Evolutionary conservation across 2,888 invertebrate species (phyloP).

Genomic region (Teleiodes luculella): DNA sequence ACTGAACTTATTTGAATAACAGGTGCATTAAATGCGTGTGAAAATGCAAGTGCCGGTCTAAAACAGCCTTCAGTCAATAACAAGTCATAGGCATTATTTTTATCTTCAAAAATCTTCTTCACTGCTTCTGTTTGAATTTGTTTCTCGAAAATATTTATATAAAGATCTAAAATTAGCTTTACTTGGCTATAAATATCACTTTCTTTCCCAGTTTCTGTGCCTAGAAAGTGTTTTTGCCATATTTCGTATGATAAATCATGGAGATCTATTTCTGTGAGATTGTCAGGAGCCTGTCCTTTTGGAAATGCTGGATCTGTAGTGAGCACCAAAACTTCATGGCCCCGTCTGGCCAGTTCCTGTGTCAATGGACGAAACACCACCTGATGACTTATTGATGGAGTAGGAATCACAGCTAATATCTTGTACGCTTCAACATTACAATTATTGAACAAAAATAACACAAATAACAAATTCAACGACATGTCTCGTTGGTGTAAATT

Average conservation of each 20-base stretch:
- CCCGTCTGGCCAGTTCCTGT: constrained; percentile 53
- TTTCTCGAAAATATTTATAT: neutral
- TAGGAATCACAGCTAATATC: constrained; percentile 45
- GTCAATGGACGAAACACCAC: constrained; percentile 53
- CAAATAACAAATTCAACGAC: no score
- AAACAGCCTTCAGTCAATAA: constrained; percentile 38
- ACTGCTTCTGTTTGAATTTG: neutral
- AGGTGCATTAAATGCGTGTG: constrained; percentile 40
- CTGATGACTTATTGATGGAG: constrained; percentile 67
- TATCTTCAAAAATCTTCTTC: neutral
- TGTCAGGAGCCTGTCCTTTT: constrained; percentile 32
- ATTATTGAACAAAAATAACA: neutral
- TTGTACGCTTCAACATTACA: constrained; percentile 19
- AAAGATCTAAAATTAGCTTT: neutral
- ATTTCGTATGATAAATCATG: constrained; percentile 41
- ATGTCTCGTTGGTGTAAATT: no score
- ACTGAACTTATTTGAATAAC: constrained; percentile 45
- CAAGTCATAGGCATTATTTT: constrained; percentile 29
- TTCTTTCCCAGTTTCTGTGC: constrained; percentile 18
- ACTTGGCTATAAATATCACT: constrained; percentile 23
- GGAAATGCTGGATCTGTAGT: constrained; percentile 56
- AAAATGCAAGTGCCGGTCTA: constrained; percentile 25
- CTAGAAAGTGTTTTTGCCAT: constrained; percentile 25
- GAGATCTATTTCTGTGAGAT: constrained; percentile 11
- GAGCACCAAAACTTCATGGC: constrained; percentile 61